phyloP scores from a whole-genome alignment of 2,113 vertebrate species.

The Anguilla japonica region DNA sequence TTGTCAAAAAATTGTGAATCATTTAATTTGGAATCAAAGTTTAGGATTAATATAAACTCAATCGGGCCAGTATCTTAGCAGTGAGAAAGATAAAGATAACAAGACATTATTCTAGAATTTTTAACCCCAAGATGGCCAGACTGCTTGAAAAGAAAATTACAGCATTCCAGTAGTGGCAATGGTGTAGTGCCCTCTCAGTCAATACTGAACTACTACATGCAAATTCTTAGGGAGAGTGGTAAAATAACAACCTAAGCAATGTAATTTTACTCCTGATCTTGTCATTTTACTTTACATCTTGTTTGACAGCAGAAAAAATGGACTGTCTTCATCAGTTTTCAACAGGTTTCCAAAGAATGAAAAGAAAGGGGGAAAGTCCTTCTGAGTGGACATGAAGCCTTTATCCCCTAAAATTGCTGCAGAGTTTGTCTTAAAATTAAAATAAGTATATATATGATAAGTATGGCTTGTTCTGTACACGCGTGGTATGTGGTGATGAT shows the following conservation, averaged over 20 bases:
- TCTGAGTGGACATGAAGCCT: background rate
- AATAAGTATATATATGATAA: background rate
- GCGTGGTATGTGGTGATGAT: slow-evolving; percentile 10
- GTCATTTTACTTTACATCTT: background rate
- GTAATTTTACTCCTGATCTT: background rate
- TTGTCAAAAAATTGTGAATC: background rate
- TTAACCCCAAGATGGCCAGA: background rate
- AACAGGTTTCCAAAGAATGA: slow-evolving; percentile 5
- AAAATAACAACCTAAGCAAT: background rate
- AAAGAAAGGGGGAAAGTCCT: background rate
- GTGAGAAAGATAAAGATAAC: background rate
- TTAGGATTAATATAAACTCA: too few species aligned
- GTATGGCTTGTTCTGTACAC: background rate
- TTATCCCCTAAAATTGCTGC: background rate
- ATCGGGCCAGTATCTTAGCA: background rate
- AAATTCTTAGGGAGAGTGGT: background rate
- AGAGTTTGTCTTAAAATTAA: background rate
- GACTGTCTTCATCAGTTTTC: background rate
- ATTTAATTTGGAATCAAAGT: too few species aligned
- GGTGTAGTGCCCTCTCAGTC: background rate
- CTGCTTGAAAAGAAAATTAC: background rate
- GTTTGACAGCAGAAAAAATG: slow-evolving; percentile 5
- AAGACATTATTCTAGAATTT: background rate
- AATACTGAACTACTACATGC: background rate
- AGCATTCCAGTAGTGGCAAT: background rate